Base-by-base conservation (phyloP, 2,113 vertebrate genomes). In the Melanotaenia duboulayi region DNA sequence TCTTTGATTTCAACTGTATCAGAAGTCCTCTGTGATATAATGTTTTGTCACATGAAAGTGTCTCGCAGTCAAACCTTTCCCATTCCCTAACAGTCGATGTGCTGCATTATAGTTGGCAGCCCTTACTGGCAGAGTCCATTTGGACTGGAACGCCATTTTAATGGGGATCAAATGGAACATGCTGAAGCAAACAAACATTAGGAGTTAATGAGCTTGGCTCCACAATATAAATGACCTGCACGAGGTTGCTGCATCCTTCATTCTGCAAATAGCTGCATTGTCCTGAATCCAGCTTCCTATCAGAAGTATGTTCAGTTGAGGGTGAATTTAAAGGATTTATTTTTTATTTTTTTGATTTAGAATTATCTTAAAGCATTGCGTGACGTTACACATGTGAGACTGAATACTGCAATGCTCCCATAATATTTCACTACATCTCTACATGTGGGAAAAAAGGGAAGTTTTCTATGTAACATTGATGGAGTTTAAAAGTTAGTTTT, bases 151-250 rank as follows among this genome's bases (percentile, higher is more conserved):
- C 78, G 59, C 44, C 13, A 0, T 75, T 90, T 85, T 83, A 85
- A 85, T 74, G 80, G 83, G 78, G 70, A 78, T 85, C 65, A 79
- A 81, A 76, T 82, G 70, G 71, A 84, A 82, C 73, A 23, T 63
- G 74, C 58, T 73, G 65, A 80, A 71, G 81, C 80, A 87, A 86
- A 83, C 76, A 88, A 71, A 87, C 81, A 86, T 82, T 84, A 89
- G 63, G 37, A 79, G 76, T 75, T 88, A 85, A 87, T 85, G 86
- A 83, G 71, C 74, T 81, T 65, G 51, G 64, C 77, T 56, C 61
- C 60, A 64, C 49, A 62, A 65, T 70, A 68, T 66, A 87, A 84
- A 87, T 57, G 60, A 82, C 64, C 73, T 59, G 62, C 71, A 37
- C 2, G 8, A 46, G 7, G 50, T 51, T 0, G 57, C 9, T 3